Percentiles rank a stretch among this genome's conserved stretches.
Evolutionary conservation across 2,797 vertebrate species (phyloP).

Genomic region (Sebastes matsubarae): DNA sequence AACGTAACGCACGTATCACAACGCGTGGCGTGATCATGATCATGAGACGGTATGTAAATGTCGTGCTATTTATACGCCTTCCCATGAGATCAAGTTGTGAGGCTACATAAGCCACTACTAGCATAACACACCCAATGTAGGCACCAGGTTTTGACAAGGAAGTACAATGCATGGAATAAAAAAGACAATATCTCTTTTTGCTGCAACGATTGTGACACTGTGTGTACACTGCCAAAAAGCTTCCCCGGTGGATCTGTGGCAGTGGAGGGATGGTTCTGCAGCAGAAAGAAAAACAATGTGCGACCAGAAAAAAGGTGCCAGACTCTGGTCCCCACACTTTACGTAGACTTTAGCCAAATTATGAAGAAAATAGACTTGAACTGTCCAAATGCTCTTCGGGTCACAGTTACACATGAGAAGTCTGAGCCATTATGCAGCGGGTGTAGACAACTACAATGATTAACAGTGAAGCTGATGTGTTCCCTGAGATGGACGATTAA

Average conservation of each 20-base stretch:
- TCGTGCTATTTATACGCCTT: not conserved
- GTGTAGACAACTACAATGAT: not conserved
- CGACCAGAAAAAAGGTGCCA: no score
- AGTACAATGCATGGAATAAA: not conserved
- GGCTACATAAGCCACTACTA: not conserved
- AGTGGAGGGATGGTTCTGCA: not conserved
- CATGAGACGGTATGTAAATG: not conserved
- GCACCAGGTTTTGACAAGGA: not conserved
- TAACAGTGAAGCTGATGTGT: not conserved
- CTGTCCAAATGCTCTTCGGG: no score
- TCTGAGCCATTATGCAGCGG: not conserved
- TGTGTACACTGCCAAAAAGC: not conserved
- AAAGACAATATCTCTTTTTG: not conserved
- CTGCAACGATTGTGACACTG: not conserved
- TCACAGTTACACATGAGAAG: not conserved
- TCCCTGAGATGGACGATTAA: not conserved
- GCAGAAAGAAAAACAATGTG: not conserved
- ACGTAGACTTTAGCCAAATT: not conserved
- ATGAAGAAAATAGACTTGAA: not conserved
- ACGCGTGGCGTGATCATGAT: no score
- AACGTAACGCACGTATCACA: no score
- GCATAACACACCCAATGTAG: not conserved
- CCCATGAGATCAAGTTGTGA: not conserved
- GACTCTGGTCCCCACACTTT: not conserved
- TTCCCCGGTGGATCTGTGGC: not conserved